Conservation (phyloP, 2,113 vertebrate species). For the Prochilodus magdalenae region DNA sequence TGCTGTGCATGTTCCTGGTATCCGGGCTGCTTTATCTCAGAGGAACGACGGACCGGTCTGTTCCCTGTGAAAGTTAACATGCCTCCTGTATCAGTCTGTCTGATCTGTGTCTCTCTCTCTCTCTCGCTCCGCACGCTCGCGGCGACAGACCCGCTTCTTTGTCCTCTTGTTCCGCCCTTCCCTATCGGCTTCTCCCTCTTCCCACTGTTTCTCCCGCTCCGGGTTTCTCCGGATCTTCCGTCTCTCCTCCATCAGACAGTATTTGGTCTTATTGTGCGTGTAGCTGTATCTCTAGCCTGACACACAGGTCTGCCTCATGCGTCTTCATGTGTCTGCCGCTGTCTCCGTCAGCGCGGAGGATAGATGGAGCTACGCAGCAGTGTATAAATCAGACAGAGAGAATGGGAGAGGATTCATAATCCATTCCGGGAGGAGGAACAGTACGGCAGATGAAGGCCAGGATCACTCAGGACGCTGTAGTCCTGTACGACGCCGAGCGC, state of each 20-base stretch:
- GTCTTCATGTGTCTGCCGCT: constrained; percentile 11
- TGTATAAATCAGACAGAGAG: constrained; percentile 8
- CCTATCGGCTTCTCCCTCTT: not conserved
- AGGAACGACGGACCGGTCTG: not conserved
- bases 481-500: not conserved
- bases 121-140: not conserved
- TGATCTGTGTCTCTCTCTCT: constrained; percentile 6
- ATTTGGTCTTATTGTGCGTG: constrained; percentile 11
- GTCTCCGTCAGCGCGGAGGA: not conserved
- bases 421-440: not conserved
- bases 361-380: not conserved
- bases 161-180: not conserved
- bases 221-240: not conserved
- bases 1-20: not conserved
- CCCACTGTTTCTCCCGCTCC: not conserved
- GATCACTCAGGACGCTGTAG: not conserved
- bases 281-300: not conserved
- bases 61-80: constrained; percentile 24
- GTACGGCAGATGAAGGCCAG: not conserved
- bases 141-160: not conserved
- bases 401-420: not conserved
- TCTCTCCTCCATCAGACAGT: not conserved
- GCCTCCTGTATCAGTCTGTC: constrained; percentile 17
- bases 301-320: not conserved
- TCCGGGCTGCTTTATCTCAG: not conserved